Evolutionary conservation across 2,888 invertebrate species (phyloP).

Genomic region (Cryptus viduatorius): DNA sequence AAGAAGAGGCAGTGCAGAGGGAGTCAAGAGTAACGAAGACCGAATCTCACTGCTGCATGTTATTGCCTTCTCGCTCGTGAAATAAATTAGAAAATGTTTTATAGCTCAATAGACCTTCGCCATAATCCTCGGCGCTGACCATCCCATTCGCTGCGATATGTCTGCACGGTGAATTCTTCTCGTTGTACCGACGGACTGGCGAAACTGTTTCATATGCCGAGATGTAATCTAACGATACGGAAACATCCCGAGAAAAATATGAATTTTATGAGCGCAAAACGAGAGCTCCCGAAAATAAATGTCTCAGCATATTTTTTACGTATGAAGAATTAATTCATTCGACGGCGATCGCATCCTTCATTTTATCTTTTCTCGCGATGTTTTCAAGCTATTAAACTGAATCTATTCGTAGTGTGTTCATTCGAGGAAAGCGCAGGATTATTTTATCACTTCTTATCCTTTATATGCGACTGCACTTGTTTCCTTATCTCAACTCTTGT

Average conservation of each 20-base stretch:
- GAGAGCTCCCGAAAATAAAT: not conserved
- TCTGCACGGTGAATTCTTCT: conserved; percentile 7
- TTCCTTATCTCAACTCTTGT: too few species aligned
- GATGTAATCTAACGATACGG: conserved; percentile 6
- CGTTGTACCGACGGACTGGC: not conserved
- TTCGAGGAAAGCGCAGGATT: too few species aligned
- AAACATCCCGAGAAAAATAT: not conserved
- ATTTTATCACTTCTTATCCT: too few species aligned
- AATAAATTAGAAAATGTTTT: conserved; percentile 66
- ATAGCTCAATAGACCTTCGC: conserved; percentile 63
- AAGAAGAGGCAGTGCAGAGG: conserved; percentile 28
- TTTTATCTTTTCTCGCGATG: too few species aligned
- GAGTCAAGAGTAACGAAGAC: conserved; percentile 28
- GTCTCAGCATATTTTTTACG: not conserved
- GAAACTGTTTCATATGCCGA: conserved; percentile 23
- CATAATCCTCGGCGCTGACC: conserved; percentile 33
- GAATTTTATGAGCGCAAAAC: not conserved
- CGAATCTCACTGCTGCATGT: conserved; percentile 51
- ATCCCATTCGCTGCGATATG: conserved; percentile 34
- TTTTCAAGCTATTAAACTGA: too few species aligned
- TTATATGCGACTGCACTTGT: too few species aligned
- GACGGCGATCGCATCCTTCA: too few species aligned
- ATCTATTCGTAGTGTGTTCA: too few species aligned
- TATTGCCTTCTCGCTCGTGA: conserved; percentile 47
- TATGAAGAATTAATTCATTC: too few species aligned